These are phyloP conservation scores for Luperina nickerlii DNA, from an alignment of 2,888 invertebrate genomes.

Conservation along the genomic window DNA sequence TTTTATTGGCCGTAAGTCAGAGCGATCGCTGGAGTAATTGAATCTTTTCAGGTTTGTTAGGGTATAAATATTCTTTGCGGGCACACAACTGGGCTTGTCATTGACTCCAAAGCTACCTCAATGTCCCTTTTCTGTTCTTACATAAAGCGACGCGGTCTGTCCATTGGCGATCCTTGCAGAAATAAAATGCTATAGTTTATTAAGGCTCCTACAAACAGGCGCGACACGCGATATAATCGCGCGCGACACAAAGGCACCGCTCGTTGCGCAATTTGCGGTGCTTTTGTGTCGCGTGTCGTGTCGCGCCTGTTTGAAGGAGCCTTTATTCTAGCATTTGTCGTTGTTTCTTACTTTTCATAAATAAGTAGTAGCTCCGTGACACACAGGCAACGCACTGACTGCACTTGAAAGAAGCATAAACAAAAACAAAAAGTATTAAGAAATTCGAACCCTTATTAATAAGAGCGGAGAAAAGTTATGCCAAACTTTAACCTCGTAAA, in stretches of 20 bases:
- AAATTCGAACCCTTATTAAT: background rate
- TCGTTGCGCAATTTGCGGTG: too few species aligned
- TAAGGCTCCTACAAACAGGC: too few species aligned
- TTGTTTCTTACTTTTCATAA: background rate
- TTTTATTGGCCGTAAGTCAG: conserved; percentile 43
- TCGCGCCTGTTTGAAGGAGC: too few species aligned
- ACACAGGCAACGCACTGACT: background rate
- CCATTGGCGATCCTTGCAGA: background rate
- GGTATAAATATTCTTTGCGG: background rate
- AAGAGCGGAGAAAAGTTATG: background rate
- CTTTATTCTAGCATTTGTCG: background rate
- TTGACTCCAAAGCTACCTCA: background rate
- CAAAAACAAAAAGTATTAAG: background rate
- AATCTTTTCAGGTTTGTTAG: conserved; percentile 2
- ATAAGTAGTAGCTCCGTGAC: background rate
- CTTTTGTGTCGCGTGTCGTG: too few species aligned
- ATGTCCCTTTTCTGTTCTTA: background rate
- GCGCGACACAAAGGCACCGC: too few species aligned
- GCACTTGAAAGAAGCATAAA: background rate
- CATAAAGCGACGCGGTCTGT: background rate
- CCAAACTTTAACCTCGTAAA: background rate
- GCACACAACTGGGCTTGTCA: background rate
- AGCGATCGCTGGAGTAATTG: conserved; percentile 16
- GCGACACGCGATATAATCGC: too few species aligned
- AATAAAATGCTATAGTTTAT: background rate